Evolutionary conservation across 2,888 invertebrate species (phyloP), one percentile per base, ranked within the genome.

Genomic region (Caenorhabditis panamensis): DNA sequence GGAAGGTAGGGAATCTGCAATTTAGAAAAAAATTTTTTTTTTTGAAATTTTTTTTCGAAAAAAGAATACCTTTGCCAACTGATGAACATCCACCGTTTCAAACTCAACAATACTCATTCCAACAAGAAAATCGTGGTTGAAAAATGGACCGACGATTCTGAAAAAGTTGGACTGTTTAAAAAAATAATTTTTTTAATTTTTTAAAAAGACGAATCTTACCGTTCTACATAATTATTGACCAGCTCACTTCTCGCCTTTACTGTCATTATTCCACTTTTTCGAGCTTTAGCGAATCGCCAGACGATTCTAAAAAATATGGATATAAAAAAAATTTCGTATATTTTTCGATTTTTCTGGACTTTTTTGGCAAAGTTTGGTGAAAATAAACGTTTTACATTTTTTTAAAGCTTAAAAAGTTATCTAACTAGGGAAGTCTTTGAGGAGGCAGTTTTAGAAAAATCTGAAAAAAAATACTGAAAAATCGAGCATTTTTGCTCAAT

Each of bases 21-120:
- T 61, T 24, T n/a, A n/a, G n/a, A n/a, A 31, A 31, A 6, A 9
- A 4, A 62, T n/a, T 1, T 9, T 49, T 26, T 22, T 18, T 6
- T 8, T 49, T 11, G 16, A 47, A 22, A 22, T 63, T 11, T 41
- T n/a, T n/a, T n/a, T n/a, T n/a, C n/a, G n/a, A n/a, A n/a, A n/a
- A n/a, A n/a, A n/a, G n/a, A n/a, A n/a, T n/a, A 89, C 89, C 84
- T 90, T 90, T 1, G 89, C 89, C 13, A 90, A 53, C 37, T 89
- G 88, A 78, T 87, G 86, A 8, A 89, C 86, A 73, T 88, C 87
- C 3, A 83, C 69, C 2, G 87, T 83, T 5, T 77, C 77, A 51
- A 90, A 83, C 22, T 84, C 82, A 16, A 90, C 89, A 28, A 89
- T 85, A 24, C 76, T 76, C 49, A 88, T 88, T 62, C 69, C 64